Evolutionary conservation across 2,797 vertebrate genomes (phyloP).

Genomic region (Mus spretus): DNA sequence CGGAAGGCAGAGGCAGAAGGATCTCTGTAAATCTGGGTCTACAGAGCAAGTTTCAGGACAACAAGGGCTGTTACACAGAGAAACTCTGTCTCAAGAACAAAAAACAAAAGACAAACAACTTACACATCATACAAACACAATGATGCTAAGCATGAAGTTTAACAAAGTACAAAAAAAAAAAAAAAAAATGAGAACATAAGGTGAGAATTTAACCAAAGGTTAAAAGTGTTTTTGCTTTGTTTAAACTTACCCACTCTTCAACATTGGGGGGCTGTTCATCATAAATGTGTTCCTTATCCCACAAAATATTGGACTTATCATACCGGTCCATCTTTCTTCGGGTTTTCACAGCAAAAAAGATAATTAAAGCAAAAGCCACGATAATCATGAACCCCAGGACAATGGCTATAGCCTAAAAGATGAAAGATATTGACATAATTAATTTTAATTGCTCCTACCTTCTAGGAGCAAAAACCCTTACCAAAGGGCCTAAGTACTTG

Average conservation of each 20-base stretch:
- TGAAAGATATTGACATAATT: constrained; percentile 33
- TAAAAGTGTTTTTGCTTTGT: background rate
- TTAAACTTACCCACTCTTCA: constrained; percentile 94
- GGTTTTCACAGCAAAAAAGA: constrained; percentile 95
- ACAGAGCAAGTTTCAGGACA: background rate
- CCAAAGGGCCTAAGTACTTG: background rate
- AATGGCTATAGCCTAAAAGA: constrained; percentile 93
- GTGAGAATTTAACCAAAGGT: background rate
- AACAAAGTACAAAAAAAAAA: constrained; percentile 34
- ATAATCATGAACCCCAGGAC: constrained; percentile 93
- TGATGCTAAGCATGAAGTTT: constrained; percentile 37
- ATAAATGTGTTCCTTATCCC: constrained; percentile 90
- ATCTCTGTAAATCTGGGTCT: background rate
- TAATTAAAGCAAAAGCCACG: constrained; percentile 92
- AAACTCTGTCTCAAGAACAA: background rate
- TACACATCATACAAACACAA: background rate
- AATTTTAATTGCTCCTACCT: constrained; percentile 2
- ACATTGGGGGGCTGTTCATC: constrained; percentile 91
- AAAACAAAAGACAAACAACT: background rate
- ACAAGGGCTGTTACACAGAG: background rate
- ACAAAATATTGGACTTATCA: constrained; percentile 95
- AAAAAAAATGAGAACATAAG: background rate
- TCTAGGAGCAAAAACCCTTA: constrained; percentile 19
- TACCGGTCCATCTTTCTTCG: constrained; percentile 90
- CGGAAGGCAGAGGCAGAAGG: background rate